Evolutionary conservation across 2,797 vertebrate species (phyloP).

Genomic region (Lutjanus argentimaculatus): DNA sequence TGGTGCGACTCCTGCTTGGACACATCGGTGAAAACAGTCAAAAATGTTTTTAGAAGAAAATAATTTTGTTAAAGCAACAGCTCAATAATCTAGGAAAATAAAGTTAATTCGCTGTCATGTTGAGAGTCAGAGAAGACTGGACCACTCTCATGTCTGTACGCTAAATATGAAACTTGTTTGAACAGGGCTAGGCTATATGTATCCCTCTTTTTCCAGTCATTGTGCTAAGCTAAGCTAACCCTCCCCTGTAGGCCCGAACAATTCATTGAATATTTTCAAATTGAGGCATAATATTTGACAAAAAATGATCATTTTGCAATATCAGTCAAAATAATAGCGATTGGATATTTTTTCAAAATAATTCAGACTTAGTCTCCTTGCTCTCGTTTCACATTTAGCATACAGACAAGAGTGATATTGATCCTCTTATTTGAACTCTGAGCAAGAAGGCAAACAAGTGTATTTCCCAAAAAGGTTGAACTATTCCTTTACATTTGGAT

Average conservation of each 20-base stretch:
- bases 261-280: too few species aligned
- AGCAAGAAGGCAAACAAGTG: not conserved
- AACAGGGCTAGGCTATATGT: too few species aligned
- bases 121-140: not conserved
- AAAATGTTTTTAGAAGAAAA: not conserved
- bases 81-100: not conserved
- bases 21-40: not conserved
- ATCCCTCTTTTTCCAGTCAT: too few species aligned
- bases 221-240: too few species aligned
- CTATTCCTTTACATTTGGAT: not conserved
- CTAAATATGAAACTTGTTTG: not conserved
- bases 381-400: not conserved
- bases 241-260: too few species aligned
- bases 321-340: too few species aligned
- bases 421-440: not conserved
- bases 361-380: too few species aligned
- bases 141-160: not conserved
- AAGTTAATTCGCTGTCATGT: not conserved
- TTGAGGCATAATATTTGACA: too few species aligned
- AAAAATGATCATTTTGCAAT: too few species aligned
- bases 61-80: not conserved
- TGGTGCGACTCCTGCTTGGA: conserved; percentile 92
- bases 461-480: not conserved
- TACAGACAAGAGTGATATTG: too few species aligned
- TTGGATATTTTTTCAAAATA: too few species aligned